Conservation (phyloP, 2,888 invertebrate genomes). For the Nyleta sp. region DNA sequence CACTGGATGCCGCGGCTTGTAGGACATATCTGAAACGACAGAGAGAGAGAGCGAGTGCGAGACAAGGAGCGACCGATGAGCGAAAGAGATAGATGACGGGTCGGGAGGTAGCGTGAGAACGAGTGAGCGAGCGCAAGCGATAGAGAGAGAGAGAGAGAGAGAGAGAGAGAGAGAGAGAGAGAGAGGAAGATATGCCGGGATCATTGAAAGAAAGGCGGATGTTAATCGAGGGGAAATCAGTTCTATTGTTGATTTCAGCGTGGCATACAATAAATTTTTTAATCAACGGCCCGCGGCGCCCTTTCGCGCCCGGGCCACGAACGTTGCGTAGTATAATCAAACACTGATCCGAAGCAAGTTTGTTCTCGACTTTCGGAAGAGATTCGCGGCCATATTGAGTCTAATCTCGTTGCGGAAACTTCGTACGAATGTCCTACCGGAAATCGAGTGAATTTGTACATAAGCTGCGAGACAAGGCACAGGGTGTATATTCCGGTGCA, state of each 20-base stretch:
- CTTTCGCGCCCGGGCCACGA: constrained; percentile 74
- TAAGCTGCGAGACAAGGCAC: constrained; percentile 70
- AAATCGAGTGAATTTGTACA: constrained; percentile 68
- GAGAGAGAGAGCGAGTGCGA: constrained; percentile 59
- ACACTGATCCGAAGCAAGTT: constrained; percentile 76
- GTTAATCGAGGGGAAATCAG: no score
- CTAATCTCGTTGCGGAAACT: constrained; percentile 5
- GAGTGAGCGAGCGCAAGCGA: no score
- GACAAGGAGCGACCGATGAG: no score
- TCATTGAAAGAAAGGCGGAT: no score
- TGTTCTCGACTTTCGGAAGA: constrained; percentile 72
- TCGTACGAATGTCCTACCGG: constrained; percentile 62
- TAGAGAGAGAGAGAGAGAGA: no score
- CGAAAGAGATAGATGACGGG: no score
- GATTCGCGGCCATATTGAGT: constrained; percentile 41
- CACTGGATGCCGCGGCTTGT: constrained; percentile 86
- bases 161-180: no score
- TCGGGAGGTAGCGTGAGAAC: no score
- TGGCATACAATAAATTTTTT: constrained; percentile 79
- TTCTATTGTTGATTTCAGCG: constrained; percentile 79
- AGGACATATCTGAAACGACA: constrained; percentile 87
- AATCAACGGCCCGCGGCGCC: constrained; percentile 74
- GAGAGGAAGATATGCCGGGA: no score
- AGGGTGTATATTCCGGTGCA: constrained; percentile 74
- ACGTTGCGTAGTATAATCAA: constrained; percentile 81